These are phyloP conservation scores for Leiothrix lutea DNA, from an alignment of 2,113 vertebrate genomes.

Conservation along the genomic window DNA sequence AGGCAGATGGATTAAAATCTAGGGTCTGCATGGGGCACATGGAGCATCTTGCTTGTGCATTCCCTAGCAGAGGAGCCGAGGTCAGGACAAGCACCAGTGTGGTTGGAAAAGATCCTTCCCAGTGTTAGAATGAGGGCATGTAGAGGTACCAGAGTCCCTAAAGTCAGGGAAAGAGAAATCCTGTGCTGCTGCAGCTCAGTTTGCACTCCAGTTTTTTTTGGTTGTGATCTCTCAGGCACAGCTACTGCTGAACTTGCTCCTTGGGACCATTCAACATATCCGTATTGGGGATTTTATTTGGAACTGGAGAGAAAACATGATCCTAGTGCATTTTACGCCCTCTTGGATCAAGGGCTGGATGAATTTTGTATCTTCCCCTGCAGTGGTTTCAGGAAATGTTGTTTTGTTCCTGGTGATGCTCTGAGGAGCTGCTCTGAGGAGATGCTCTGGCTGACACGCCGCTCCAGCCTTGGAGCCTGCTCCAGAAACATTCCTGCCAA, in stretches of 20 bases:
- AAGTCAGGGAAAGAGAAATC: not conserved
- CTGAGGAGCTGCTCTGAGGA: not conserved
- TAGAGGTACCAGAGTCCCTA: not conserved
- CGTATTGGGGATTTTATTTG: not conserved
- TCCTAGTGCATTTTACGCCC: not conserved
- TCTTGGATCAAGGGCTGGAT: not conserved
- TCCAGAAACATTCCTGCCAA: not conserved
- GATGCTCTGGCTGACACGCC: not conserved
- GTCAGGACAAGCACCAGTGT: not conserved
- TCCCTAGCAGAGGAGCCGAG: not conserved
- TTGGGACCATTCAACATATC: not conserved
- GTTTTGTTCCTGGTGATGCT: constrained; percentile 12
- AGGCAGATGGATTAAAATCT: not conserved
- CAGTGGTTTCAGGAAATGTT: not conserved
- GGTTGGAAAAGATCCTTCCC: not conserved
- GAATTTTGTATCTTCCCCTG: not conserved
- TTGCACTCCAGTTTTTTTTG: not conserved
- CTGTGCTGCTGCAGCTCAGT: not conserved
- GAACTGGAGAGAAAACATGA: not conserved
- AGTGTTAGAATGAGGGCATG: not conserved
- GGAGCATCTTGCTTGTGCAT: not conserved
- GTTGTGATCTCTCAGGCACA: not conserved
- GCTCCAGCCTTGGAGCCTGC: not conserved
- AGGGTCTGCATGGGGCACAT: accelerated
- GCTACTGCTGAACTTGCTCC: not conserved